phyloP scores from a whole-genome alignment of 2,797 vertebrate genomes.

The Furcifer pardalis region DNA sequence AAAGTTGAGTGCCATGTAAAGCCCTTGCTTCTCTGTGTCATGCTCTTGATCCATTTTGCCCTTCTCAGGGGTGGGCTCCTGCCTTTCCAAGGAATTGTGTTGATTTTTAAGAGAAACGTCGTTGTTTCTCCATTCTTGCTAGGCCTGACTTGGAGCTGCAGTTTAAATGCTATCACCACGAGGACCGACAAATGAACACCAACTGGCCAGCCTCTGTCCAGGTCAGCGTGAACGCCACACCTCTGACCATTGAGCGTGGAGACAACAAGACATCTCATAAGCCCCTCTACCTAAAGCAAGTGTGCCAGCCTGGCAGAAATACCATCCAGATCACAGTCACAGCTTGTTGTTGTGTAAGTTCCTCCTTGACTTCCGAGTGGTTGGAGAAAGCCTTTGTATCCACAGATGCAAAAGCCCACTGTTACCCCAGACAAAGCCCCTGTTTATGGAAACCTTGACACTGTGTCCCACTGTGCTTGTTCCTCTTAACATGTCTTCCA shows the following conservation, averaged over 20 bases:
- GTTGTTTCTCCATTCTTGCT: background rate
- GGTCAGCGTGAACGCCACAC: constrained; percentile 89
- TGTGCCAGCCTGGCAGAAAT: constrained; percentile 95
- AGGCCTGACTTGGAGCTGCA: constrained; percentile 96
- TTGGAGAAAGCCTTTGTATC: background rate
- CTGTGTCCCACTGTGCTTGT: too few species aligned
- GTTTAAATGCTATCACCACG: constrained; percentile 97
- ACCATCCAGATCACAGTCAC: constrained; percentile 98
- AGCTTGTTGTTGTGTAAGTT: constrained; percentile 94
- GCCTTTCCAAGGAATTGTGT: background rate
- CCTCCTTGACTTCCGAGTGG: background rate
- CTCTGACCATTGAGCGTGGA: constrained; percentile 90
- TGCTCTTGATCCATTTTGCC: background rate
- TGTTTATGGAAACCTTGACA: background rate
- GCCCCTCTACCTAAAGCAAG: constrained; percentile 93
- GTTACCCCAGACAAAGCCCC: background rate
- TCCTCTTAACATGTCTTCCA: background rate
- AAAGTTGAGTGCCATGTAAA: background rate
- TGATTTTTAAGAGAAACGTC: background rate
- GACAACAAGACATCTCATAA: constrained; percentile 98
- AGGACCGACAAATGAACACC: constrained; percentile 96
- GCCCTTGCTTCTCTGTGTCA: background rate
- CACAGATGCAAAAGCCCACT: background rate
- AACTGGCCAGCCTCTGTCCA: constrained; percentile 97
- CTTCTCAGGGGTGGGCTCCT: background rate